These are phyloP conservation scores for Gallinago media DNA, from an alignment of 2,113 vertebrate genomes.

Conservation along the genomic window DNA sequence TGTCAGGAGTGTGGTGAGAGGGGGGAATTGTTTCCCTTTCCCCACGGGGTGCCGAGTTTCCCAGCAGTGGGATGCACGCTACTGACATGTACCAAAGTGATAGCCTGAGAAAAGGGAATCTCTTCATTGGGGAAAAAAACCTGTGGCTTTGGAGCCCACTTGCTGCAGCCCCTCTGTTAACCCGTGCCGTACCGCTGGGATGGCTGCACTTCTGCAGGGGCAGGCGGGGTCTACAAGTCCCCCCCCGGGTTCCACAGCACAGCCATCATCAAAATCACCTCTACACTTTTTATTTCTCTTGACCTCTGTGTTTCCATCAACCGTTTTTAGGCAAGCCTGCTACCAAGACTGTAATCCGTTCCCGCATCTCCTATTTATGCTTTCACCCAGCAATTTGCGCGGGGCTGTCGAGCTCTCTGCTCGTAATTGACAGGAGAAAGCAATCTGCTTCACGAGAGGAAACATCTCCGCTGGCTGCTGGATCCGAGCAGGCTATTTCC, in stretches of 20 bases:
- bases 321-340: not conserved
- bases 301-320: not conserved
- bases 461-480: not conserved
- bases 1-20: not conserved
- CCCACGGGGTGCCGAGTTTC: accelerated
- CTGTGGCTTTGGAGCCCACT: not conserved
- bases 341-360: not conserved
- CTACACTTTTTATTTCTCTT: not conserved
- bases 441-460: slow-evolving; percentile 23
- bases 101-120: not conserved
- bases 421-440: slow-evolving; percentile 46
- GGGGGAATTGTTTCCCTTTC: no score
- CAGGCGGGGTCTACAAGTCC: accelerated
- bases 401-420: not conserved
- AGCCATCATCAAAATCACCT: not conserved
- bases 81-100: accelerated
- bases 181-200: accelerated
- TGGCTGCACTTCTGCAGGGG: not conserved
- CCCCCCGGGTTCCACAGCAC: not conserved
- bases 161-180: not conserved
- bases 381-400: slow-evolving; percentile 47
- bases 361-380: not conserved
- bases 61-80: not conserved
- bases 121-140: accelerated
- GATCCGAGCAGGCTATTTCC: not conserved